phyloP scores from a whole-genome alignment of 1,140 invertebrate species.

The Cataglyphis hispanica region DNA sequence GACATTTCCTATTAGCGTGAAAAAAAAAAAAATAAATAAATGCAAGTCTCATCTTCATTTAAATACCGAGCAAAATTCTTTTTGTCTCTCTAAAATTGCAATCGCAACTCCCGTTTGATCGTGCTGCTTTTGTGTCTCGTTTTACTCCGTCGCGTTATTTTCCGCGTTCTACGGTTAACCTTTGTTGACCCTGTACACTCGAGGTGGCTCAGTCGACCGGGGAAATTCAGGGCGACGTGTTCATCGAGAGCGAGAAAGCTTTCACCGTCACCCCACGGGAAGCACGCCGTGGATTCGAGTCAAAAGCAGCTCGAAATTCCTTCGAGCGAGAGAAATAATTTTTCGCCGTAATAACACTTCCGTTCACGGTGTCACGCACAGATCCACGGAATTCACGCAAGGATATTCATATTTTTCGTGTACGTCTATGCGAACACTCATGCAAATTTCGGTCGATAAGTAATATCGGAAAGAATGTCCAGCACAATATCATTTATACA shows the following conservation, averaged over 20 bases:
- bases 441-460: slow-evolving; percentile 3
- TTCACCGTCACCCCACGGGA: slow-evolving; percentile 33
- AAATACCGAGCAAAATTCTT: not conserved
- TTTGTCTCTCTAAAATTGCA: slow-evolving; percentile 39
- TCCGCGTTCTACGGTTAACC: slow-evolving; percentile 53
- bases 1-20: not conserved
- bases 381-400: slow-evolving; percentile 1
- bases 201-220: slow-evolving; percentile 51
- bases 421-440: not conserved
- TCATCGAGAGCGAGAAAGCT: slow-evolving; percentile 40
- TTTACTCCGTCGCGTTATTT: slow-evolving; percentile 43
- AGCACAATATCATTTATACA: not conserved
- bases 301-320: slow-evolving; percentile 26
- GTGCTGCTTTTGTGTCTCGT: slow-evolving; percentile 38
- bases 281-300: slow-evolving; percentile 30
- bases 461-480: not conserved
- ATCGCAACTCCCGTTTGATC: slow-evolving; percentile 25
- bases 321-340: slow-evolving; percentile 37
- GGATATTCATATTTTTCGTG: not conserved
- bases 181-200: slow-evolving; percentile 59
- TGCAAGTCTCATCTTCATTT: slow-evolving; percentile 5
- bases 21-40: not conserved
- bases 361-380: slow-evolving; percentile 34
- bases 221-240: slow-evolving; percentile 56
- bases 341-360: slow-evolving; percentile 33